Evolutionary conservation across 2,888 invertebrate genomes (phyloP), one percentile per base, ranked within the genome.

Genomic region (Willowsia nigromaculata): DNA sequence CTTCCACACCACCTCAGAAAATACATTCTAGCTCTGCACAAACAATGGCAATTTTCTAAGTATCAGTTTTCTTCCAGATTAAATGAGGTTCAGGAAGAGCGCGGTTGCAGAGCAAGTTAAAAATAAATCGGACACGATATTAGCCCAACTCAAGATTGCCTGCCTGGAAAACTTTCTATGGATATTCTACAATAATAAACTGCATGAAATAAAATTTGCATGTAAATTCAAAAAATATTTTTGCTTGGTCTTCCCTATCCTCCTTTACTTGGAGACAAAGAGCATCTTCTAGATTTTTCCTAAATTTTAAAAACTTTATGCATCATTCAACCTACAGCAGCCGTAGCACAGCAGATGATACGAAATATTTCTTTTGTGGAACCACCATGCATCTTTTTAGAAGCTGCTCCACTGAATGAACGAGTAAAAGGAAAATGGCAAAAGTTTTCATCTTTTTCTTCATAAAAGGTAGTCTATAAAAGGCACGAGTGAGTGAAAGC

Each of bases 131-230:
- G 18, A 13, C n/a, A n/a, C n/a, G n/a, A n/a, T n/a, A n/a, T n/a
- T n/a, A n/a, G n/a, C n/a, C n/a, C n/a, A n/a, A n/a, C n/a, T n/a
- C n/a, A n/a, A n/a, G n/a, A n/a, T n/a, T 18, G 25, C 1, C 13
- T 27, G 27, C 0, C 47, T 15, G 6, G 37, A 68, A 68, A 68
- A 68, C 37, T 68, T 68, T 68, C 40, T 37, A 50, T 74, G 74
- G 27, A 74, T 74, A 22, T 74, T 27, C 11, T 18, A n/a, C 47
- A 74, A 71, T 9, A 50, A 50, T 27, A 74, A 74, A 47, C 27
- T 7, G 37, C 15, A 68, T 9, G 27, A 74, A 43, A 22, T n/a
- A 22, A 76, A 85, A 85, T 85, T 85, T 85, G 85, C 85, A 85
- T 85, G 62, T 71, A 76, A 85, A 85, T 85, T 85, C 56, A 76